phyloP scores from a whole-genome alignment of 37 sponge, comb jelly and placozoan genomes.

The Crambe crambe region DNA sequence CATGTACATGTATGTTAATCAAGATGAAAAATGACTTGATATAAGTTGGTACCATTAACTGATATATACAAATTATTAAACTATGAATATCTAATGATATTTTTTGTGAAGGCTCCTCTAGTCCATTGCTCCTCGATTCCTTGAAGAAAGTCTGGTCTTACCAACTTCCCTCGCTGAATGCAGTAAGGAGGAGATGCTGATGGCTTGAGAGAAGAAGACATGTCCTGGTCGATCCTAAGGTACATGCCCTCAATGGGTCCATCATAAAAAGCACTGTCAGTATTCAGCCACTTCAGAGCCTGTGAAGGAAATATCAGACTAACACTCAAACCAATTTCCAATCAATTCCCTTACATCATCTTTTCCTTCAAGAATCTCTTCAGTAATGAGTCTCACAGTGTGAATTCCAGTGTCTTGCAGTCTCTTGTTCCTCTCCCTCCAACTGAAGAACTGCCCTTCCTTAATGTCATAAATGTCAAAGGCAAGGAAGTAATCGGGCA shows the following conservation, averaged over 20 bases:
- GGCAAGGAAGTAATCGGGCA: slow-evolving; percentile 83
- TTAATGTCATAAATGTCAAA: slow-evolving; percentile 78
- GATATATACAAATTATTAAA: too few relatives aligned
- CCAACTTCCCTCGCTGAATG: slow-evolving; percentile 54
- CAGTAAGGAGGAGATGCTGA: background rate
- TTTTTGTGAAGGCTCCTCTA: slow-evolving; percentile 81
- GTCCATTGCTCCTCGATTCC: slow-evolving; percentile 95
- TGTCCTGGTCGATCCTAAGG: slow-evolving; percentile 79
- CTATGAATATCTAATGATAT: too few relatives aligned
- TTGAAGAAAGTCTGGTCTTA: slow-evolving; percentile 86
- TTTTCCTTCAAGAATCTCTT: slow-evolving; percentile 48
- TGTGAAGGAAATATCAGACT: background rate
- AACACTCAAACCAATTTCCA: background rate
- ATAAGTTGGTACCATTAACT: background rate
- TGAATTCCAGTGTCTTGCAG: slow-evolving; percentile 64
- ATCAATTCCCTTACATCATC: slow-evolving; percentile 84
- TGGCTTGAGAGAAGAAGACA: background rate
- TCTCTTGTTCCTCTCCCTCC: slow-evolving; percentile 70
- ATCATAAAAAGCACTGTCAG: slow-evolving; percentile 77
- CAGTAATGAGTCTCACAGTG: slow-evolving; percentile 60
- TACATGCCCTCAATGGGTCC: slow-evolving; percentile 88
- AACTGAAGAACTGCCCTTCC: slow-evolving; percentile 63
- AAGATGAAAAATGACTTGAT: too few relatives aligned
- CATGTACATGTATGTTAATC: background rate
- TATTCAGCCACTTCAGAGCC: slow-evolving; percentile 53